Evolutionary conservation across 2,113 vertebrate genomes (phyloP), one percentile per base, ranked within the genome.

Genomic region (Fulica atra): DNA sequence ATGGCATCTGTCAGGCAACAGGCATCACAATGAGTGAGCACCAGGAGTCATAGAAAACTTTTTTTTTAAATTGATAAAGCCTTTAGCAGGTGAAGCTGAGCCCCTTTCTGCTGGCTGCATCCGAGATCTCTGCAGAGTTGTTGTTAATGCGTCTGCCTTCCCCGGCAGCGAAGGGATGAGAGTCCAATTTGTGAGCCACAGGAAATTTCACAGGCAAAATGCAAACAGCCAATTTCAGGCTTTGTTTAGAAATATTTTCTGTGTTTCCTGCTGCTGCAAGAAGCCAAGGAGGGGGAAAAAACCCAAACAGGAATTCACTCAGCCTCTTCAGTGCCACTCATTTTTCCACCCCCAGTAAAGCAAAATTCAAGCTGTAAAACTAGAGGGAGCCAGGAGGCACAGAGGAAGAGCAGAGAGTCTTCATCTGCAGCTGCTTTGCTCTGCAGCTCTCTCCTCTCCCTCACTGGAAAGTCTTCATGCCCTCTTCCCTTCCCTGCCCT

Each of bases 181-280:
- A 92, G 92, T 46, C 87, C 90, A 88, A 78, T 92, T 94, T 93
- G 90, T 79, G 88, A 94, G 77, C 93, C 82, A 42, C 76, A 36
- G 88, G 95, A 92, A 94, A 86, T 88, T 95, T 89, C 81, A 48
- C 70, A 89, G 87, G 90, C 90, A 93, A 93, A 94, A 95, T 7
- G 50, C 91, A 88, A 94, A 88, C 86, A 93, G 86, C 68, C 92
- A 92, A 78, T 94, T 94, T 71, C 61, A 66, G 84, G 86, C 70
- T 96, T 95, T 96, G 88, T 95, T 94, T 95, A 86, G 93, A 86
- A 92, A 84, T 92, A 78, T 95, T 93, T 87, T 42, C 79, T 76
- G 35, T 73, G 89, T 73, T 95, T 90, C 93, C 90, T 91, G 86
- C 92, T 96, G 93, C 88, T 96, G 93, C 82, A 84, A 74, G 82